A percentile compares a stretch with the other conserved stretches of the same genome.
These are phyloP conservation scores for Ophion ventricosus DNA, from an alignment of 2,888 invertebrate genomes.

Conservation along the genomic window DNA sequence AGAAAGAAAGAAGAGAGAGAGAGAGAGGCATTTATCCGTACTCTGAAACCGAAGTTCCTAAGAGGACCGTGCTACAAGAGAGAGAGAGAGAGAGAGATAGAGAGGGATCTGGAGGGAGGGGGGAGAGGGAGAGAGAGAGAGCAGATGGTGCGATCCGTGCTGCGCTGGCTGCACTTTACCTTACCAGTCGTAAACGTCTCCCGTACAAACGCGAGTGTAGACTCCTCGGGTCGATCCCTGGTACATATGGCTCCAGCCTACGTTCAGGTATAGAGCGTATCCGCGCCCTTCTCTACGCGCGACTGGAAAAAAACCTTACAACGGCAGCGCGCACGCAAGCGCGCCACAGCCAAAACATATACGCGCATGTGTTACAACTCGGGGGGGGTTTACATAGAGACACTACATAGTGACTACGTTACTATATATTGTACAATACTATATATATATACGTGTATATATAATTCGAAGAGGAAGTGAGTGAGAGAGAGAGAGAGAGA, in stretches of 20 bases:
- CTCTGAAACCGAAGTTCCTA: too few species aligned
- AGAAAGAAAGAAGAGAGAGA: conserved; percentile 8
- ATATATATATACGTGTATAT: neutral
- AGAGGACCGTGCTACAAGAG: too few species aligned
- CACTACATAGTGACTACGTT: conserved; percentile 1
- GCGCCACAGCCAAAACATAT: conserved; percentile 25
- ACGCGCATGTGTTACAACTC: conserved; percentile 35
- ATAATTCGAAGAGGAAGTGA: conserved; percentile 17
- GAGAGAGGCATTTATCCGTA: too few species aligned
- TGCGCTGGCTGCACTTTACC: conserved; percentile 23
- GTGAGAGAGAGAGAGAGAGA: conserved; percentile 8
- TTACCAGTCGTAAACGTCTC: conserved; percentile 33
- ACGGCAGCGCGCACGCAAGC: conserved; percentile 37
- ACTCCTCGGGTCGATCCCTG: conserved; percentile 32
- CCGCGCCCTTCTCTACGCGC: conserved; percentile 17
- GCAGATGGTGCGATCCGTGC: conserved; percentile 1
- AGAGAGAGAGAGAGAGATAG: too few species aligned
- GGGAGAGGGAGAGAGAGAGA: neutral
- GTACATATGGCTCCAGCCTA: conserved; percentile 45
- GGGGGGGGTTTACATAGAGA: neutral
- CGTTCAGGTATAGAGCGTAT: conserved; percentile 27
- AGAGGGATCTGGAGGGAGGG: too few species aligned
- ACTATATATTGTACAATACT: too few species aligned
- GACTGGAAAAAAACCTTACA: conserved; percentile 7
- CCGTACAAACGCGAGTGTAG: conserved; percentile 3